Percentiles rank a stretch among this genome's conserved stretches.
Conservation (phyloP, 2,113 vertebrate species). For the Pica pica region DNA sequence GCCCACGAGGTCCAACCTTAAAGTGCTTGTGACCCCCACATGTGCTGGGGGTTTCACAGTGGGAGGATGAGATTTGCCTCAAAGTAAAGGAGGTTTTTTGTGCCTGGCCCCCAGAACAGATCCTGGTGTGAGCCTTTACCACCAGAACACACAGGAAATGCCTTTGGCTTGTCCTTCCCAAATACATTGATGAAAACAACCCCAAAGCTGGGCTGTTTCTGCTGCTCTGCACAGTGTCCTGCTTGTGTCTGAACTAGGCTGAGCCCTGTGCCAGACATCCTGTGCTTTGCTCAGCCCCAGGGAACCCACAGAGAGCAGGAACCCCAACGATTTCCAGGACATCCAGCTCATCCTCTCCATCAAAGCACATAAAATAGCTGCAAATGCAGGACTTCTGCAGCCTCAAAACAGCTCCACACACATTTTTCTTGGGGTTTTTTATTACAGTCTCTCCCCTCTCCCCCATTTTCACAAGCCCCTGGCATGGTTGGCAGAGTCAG, state of each 20-base stretch:
- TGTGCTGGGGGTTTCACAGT: background rate
- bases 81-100: background rate
- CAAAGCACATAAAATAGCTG: background rate
- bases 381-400: background rate
- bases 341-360: background rate
- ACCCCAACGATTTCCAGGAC: accelerated
- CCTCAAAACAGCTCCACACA: background rate
- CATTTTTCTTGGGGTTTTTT: background rate
- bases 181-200: accelerated
- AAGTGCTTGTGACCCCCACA: background rate
- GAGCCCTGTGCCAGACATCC: background rate
- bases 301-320: background rate
- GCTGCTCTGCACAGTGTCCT: background rate
- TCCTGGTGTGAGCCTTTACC: background rate
- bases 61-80: background rate
- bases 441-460: background rate
- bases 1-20: background rate
- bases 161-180: background rate
- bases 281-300: background rate
- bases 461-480: background rate
- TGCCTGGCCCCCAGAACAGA: background rate
- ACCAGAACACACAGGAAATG: background rate
- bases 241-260: accelerated
- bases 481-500: background rate
- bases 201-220: background rate